Evolutionary conservation across 2,113 vertebrate species (phyloP).

Genomic region (Coturnix japonica): DNA sequence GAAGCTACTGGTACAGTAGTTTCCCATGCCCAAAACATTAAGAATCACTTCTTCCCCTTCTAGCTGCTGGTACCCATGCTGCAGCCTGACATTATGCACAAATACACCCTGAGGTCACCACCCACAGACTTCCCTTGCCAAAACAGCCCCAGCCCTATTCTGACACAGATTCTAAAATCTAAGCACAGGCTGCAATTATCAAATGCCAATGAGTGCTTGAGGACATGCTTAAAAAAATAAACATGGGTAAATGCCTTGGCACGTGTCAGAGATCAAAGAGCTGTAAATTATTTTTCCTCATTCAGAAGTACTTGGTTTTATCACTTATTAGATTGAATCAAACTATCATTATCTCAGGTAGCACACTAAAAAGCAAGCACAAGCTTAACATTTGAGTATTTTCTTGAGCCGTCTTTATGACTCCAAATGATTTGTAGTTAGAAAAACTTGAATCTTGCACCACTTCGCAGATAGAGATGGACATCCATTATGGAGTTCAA

Average conservation of each 20-base stretch:
- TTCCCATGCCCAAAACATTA: not conserved
- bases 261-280: not conserved
- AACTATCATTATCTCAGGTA: not conserved
- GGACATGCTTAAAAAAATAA: too few species aligned
- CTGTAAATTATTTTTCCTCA: not conserved
- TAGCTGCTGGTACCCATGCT: not conserved
- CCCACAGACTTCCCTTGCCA: not conserved
- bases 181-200: not conserved
- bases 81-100: not conserved
- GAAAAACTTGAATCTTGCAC: not conserved
- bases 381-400: not conserved
- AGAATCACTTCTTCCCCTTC: not conserved
- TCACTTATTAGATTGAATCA: not conserved
- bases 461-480: not conserved
- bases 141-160: not conserved
- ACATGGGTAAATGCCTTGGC: not conserved
- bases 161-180: not conserved
- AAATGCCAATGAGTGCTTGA: not conserved
- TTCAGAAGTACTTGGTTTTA: not conserved
- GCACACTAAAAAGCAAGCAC: not conserved
- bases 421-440: not conserved
- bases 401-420: not conserved
- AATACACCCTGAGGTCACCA: not conserved
- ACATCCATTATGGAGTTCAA: not conserved
- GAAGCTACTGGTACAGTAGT: not conserved